A percentile compares a stretch with the other conserved stretches of the same genome.
These are phyloP conservation scores for Xestia sexstrigata DNA, from an alignment of 2,888 invertebrate species.

Conservation along the genomic window DNA sequence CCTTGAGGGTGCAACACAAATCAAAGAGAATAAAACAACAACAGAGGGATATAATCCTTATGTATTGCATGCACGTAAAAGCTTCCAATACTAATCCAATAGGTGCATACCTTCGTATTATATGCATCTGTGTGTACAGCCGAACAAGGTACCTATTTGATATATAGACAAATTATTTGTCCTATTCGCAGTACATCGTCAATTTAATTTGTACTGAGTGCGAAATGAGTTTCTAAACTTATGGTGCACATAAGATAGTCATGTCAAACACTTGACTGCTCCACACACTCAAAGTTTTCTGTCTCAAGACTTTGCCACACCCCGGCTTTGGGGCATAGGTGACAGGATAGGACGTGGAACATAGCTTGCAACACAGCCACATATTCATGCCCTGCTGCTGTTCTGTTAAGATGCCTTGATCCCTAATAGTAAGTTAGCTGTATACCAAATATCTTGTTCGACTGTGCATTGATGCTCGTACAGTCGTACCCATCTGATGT, in stretches of 20 bases:
- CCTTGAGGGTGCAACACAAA: slow-evolving; percentile 18
- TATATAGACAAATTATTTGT: neutral
- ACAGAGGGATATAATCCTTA: slow-evolving; percentile 5
- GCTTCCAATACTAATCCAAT: slow-evolving; percentile 4
- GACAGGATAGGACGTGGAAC: neutral
- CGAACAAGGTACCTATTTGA: neutral
- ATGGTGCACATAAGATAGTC: neutral
- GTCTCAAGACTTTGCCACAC: neutral
- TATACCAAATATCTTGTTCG: neutral
- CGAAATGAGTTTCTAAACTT: neutral
- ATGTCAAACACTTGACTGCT: neutral
- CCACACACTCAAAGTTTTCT: neutral
- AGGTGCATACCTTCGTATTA: neutral
- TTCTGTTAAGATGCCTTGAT: neutral
- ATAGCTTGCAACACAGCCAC: neutral
- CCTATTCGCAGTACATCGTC: neutral
- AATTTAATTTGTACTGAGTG: neutral
- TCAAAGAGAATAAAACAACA: slow-evolving; percentile 20
- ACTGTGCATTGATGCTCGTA: neutral
- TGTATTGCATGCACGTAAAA: slow-evolving; percentile 22
- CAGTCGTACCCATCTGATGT: neutral
- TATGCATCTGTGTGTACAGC: neutral
- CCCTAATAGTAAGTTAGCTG: neutral
- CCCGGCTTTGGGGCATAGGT: neutral
- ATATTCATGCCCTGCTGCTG: neutral